Conservation (phyloP, 2,888 invertebrate genomes). For the Oligia strigilis region DNA sequence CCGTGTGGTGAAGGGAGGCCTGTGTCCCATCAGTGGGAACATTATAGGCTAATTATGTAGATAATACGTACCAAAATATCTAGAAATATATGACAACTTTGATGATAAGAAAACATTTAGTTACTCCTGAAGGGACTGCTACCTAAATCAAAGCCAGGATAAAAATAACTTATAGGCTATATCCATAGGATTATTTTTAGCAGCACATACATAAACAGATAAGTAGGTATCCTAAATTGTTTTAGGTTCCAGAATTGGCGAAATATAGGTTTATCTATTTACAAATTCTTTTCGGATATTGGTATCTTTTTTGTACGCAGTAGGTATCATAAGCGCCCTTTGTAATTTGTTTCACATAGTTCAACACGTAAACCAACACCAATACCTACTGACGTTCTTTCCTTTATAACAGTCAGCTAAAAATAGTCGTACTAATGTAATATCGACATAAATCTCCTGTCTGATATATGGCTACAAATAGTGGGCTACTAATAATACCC, state of each 20-base stretch:
- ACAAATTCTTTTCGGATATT: not conserved
- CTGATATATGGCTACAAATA: conserved; percentile 33
- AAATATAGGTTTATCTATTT: not conserved
- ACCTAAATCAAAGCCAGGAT: not conserved
- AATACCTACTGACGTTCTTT: not conserved
- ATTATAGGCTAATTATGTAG: not conserved
- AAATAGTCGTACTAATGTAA: conserved; percentile 44
- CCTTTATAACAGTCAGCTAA: conserved; percentile 2
- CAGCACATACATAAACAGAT: not conserved
- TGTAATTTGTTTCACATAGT: not conserved
- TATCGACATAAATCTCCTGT: conserved; percentile 38
- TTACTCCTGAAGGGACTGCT: not conserved
- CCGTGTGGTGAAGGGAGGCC: not conserved
- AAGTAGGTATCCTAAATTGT: not conserved
- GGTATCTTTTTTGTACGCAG: not conserved
- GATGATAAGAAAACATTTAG: not conserved
- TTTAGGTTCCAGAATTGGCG: not conserved
- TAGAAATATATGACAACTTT: not conserved
- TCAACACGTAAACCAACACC: not conserved
- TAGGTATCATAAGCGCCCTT: not conserved
- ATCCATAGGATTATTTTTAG: not conserved
- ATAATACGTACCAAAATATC: not conserved
- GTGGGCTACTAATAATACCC: conserved; percentile 33
- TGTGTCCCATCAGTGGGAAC: not conserved
- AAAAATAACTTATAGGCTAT: not conserved